Conservation (phyloP, 2,797 vertebrate genomes). For the Antrozous pallidus region DNA sequence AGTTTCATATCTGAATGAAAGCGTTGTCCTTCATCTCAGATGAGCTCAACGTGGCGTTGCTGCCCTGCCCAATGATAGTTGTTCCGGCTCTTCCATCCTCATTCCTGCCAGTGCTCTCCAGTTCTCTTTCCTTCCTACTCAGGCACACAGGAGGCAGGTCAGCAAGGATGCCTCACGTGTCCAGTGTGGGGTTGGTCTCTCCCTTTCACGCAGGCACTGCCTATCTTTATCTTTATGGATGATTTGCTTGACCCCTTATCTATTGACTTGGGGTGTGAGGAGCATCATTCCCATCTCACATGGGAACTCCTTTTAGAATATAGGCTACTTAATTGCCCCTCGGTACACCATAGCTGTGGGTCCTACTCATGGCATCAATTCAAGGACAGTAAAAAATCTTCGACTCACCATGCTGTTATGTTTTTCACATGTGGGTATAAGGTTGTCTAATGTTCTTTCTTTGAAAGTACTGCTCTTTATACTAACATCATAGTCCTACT, state of each 20-base stretch:
- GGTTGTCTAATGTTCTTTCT: not conserved
- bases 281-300: not conserved
- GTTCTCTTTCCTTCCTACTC: not conserved
- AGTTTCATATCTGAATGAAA: not conserved
- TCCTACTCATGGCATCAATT: not conserved
- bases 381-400: not conserved
- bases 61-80: no score
- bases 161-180: fast-evolving
- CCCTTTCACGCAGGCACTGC: not conserved
- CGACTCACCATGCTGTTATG: not conserved
- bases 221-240: not conserved
- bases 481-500: not conserved
- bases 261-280: not conserved
- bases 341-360: not conserved
- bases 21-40: not conserved
- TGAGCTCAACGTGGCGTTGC: not conserved
- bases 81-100: not conserved
- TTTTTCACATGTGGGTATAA: not conserved
- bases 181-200: not conserved
- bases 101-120: not conserved
- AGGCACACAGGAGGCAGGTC: not conserved
- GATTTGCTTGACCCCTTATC: not conserved
- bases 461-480: not conserved
- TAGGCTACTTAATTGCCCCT: not conserved
- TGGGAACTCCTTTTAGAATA: not conserved